Base-by-base conservation (phyloP, 2,113 vertebrate species). In the Athene noctua region DNA sequence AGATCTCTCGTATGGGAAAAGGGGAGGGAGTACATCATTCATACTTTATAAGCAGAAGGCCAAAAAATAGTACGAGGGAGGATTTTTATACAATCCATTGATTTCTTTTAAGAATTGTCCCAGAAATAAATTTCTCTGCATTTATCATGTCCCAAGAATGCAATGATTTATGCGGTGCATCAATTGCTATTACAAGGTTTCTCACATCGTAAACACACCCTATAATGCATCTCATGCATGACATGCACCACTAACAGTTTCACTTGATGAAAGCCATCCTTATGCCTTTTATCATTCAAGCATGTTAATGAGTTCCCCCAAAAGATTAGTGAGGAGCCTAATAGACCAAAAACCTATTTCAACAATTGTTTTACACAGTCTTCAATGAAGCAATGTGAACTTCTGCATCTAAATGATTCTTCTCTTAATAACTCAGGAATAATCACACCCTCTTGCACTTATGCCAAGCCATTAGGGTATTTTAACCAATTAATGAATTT, bases 251-350 rank as follows among this genome's bases (percentile, higher is more conserved):
- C 80, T 75, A 92, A 90, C 15, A 90, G 57, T 72, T 84, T 66
- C 44, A 59, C 83, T 91, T 86, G 78, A 91, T 92, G 65, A 91
- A 95, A 96, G 80, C 36, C 63, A 71, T 92, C 87, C 71, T 94
- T 84, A 75, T 38, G 88, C 36, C 63, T 96, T 96, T 96, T 91
- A 93, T 90, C 71, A 68, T 73, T 94, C 86, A 91, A 89, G 67
- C 90, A 93, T 52, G 68, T 84, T 96, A 96, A 95, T 88, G 80
- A 94, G 77, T 29, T 88, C 73, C 80, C 73, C 63, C 49, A 73
- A 80, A 87, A 92, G 88, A 96, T 94, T 96, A 92, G 18, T 57
- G 36, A 93, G 52, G 15, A 72, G 62, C 47, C 86, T 94, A 96
- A 91, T 52, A 91, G 82, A 82, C 65, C 73, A 94, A 94, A 92